Percentiles rank a stretch among this genome's conserved stretches.
Evolutionary conservation across 1,140 invertebrate genomes (phyloP).

Genomic region (Cydia splendana): DNA sequence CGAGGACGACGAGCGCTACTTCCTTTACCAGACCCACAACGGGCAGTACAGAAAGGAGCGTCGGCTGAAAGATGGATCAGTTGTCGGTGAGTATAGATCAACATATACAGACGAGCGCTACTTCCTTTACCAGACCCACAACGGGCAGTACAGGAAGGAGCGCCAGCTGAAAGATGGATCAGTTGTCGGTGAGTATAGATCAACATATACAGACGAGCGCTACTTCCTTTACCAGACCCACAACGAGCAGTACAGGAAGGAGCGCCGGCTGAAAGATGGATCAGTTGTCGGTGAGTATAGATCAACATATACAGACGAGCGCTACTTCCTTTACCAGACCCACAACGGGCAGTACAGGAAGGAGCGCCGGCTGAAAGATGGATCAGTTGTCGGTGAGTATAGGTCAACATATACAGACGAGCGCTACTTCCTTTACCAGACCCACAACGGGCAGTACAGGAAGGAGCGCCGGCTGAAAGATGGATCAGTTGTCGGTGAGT

Average conservation of each 20-base stretch:
- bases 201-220: background rate
- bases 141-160: conserved; percentile 94
- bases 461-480: conserved; percentile 85
- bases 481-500: conserved; percentile 35
- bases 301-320: background rate
- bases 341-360: conserved; percentile 93
- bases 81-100: conserved; percentile 82
- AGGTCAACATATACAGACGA: background rate
- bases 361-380: conserved; percentile 82
- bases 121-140: conserved; percentile 92
- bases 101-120: conserved; percentile 73
- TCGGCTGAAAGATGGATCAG: conserved; percentile 89
- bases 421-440: conserved; percentile 80
- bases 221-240: conserved; percentile 83
- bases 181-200: conserved; percentile 83
- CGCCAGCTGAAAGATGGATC: conserved; percentile 90
- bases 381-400: conserved; percentile 35
- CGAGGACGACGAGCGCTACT: conserved; percentile 91
- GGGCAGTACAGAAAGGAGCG: conserved; percentile 94
- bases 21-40: conserved; percentile 92
- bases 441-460: conserved; percentile 91
- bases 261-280: conserved; percentile 80
- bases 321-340: conserved; percentile 82
- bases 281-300: conserved; percentile 35
- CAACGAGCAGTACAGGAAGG: conserved; percentile 93